These are phyloP conservation scores for Agrilus cyanescens DNA, from an alignment of 2,888 invertebrate genomes.

Conservation along the genomic window DNA sequence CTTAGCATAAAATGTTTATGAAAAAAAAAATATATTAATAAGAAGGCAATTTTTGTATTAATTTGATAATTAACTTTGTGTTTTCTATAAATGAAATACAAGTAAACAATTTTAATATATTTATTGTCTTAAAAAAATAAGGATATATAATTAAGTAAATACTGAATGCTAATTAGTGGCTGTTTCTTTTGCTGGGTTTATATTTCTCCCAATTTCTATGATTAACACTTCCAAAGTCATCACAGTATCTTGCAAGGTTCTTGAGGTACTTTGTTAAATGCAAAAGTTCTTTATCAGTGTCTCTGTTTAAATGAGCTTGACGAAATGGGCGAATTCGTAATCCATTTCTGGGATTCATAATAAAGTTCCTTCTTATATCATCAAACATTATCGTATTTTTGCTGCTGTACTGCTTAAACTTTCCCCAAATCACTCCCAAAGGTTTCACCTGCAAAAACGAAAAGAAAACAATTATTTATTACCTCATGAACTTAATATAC, in stretches of 20 bases:
- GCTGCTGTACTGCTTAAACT: conserved; percentile 74
- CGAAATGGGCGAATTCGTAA: conserved; percentile 82
- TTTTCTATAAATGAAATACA: too few relatives aligned
- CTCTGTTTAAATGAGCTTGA: conserved; percentile 80
- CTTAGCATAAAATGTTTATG: too few relatives aligned
- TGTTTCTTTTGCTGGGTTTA: conserved; percentile 18
- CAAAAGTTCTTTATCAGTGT: conserved; percentile 71
- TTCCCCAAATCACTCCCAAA: conserved; percentile 93
- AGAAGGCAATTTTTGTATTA: too few relatives aligned
- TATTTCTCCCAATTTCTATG: conserved; percentile 89
- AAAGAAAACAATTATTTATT: conserved; percentile 4
- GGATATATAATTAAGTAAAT: too few relatives aligned
- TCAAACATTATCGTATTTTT: conserved; percentile 98
- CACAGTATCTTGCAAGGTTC: conserved; percentile 65
- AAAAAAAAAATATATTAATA: too few relatives aligned
- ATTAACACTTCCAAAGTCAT: conserved; percentile 74
- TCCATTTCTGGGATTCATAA: conserved; percentile 95
- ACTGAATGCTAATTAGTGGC: not conserved
- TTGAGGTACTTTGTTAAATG: conserved; percentile 71
- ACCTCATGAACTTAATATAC: not conserved
- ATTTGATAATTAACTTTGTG: too few relatives aligned
- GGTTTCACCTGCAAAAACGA: conserved; percentile 75
- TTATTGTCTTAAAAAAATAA: too few relatives aligned
- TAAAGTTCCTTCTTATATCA: conserved; percentile 87
- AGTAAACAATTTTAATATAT: too few relatives aligned